These are phyloP conservation scores for Tetragonula carbonaria DNA, from an alignment of 2,888 invertebrate species.

Conservation along the genomic window DNA sequence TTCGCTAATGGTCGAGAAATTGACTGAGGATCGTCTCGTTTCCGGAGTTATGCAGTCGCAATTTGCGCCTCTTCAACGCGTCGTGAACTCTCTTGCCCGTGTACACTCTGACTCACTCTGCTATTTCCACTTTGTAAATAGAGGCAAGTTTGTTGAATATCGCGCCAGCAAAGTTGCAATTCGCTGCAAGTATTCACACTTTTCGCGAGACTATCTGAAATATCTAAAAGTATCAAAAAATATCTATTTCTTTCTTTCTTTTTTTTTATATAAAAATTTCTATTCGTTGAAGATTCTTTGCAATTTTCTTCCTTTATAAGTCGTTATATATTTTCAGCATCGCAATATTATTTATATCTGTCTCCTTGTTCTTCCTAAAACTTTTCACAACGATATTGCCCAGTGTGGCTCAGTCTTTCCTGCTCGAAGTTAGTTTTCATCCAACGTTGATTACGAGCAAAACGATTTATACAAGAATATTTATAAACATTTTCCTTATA, in stretches of 20 bases:
- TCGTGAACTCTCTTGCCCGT: conserved; percentile 3
- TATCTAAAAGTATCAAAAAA: no score
- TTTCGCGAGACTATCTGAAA: neutral
- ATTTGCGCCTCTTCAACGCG: neutral
- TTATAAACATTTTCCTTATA: neutral
- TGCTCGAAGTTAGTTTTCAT: no score
- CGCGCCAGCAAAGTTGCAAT: conserved; percentile 5
- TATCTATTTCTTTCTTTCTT: neutral
- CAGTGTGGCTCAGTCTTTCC: neutral
- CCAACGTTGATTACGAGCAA: neutral
- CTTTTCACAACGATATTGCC: neutral
- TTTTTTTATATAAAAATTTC: neutral
- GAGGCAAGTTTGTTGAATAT: conserved; percentile 31
- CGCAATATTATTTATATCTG: neutral
- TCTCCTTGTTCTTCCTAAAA: neutral
- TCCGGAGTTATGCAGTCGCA: conserved; percentile 1
- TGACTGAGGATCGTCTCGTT: conserved; percentile 6
- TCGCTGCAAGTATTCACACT: neutral
- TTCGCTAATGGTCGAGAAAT: neutral
- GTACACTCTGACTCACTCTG: neutral
- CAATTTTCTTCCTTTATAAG: neutral
- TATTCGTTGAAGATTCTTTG: neutral
- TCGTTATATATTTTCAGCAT: neutral
- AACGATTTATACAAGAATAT: neutral
- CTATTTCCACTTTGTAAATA: conserved; percentile 34